Evolutionary conservation across 2,888 invertebrate genomes (phyloP).

Genomic region (Pachycephus smyrnensis): DNA sequence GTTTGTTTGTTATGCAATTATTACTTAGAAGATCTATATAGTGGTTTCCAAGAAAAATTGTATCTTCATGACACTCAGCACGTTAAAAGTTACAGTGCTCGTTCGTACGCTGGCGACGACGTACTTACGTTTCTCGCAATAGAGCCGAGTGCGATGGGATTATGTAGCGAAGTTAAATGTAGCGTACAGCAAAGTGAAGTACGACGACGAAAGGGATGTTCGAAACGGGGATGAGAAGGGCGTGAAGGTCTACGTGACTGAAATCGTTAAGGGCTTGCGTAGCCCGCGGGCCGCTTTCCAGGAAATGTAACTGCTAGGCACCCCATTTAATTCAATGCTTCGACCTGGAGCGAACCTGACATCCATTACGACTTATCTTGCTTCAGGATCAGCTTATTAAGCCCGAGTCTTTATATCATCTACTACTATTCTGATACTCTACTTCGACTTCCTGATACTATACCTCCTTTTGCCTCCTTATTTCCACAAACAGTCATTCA

Average conservation of each 20-base stretch:
- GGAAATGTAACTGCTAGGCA: slow-evolving; percentile 29
- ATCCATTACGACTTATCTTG: slow-evolving; percentile 10
- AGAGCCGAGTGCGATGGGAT: slow-evolving; percentile 18
- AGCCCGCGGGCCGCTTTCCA: slow-evolving; percentile 16
- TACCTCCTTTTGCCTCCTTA: not conserved
- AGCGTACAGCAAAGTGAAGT: slow-evolving; percentile 21
- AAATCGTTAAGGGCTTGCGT: slow-evolving; percentile 30
- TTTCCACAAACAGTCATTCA: not conserved
- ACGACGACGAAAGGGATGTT: slow-evolving; percentile 17
- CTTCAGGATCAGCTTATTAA: slow-evolving; percentile 9
- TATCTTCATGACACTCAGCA: not conserved
- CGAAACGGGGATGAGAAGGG: slow-evolving; percentile 21
- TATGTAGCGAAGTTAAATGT: slow-evolving; percentile 33
- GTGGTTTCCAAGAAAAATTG: not conserved
- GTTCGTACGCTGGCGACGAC: slow-evolving; percentile 15
- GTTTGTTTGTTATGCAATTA: not conserved
- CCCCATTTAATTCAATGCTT: slow-evolving; percentile 35
- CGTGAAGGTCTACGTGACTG: slow-evolving; percentile 34
- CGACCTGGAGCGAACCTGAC: slow-evolving; percentile 20
- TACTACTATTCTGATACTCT: not conserved
- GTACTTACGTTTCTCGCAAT: slow-evolving; percentile 13
- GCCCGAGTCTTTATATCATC: not conserved
- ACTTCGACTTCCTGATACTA: not conserved
- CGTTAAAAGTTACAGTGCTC: not conserved
- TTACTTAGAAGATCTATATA: not conserved